Evolutionary conservation across 2,113 vertebrate species (phyloP).

Genomic region (Setophaga coronata): DNA sequence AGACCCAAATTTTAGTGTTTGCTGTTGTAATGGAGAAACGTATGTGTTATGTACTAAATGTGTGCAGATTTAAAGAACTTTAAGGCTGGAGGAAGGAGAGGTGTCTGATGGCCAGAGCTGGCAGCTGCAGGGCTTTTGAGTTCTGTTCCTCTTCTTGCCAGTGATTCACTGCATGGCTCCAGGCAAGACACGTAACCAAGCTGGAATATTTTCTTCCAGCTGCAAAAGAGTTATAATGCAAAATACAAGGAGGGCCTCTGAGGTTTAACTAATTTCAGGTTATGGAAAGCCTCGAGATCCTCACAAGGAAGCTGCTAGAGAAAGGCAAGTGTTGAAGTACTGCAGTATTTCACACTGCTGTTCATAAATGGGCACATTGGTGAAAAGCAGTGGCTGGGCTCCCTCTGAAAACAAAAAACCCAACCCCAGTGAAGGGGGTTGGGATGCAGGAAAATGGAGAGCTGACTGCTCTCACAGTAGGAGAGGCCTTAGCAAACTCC

Average conservation of each 20-base stretch:
- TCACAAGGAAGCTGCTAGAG: background rate
- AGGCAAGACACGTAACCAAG: background rate
- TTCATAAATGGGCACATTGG: background rate
- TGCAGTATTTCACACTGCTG: background rate
- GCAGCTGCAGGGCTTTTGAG: background rate
- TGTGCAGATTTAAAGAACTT: background rate
- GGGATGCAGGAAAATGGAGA: background rate
- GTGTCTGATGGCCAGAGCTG: background rate
- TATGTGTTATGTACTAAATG: background rate
- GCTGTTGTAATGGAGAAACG: background rate
- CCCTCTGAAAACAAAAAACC: background rate
- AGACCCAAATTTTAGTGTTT: background rate
- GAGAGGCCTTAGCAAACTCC: background rate
- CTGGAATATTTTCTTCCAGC: slow-evolving; percentile 16
- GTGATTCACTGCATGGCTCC: slow-evolving; percentile 17
- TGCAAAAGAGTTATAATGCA: background rate
- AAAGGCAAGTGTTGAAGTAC: background rate
- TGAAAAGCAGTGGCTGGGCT: background rate
- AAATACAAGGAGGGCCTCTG: background rate
- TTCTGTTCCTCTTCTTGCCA: slow-evolving; percentile 18
- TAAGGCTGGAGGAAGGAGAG: background rate
- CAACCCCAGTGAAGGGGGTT: fast-evolving
- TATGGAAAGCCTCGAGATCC: background rate
- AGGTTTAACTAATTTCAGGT: background rate
- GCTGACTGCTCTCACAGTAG: background rate